Evolutionary conservation across 2,888 invertebrate genomes (phyloP), one percentile per base, ranked within the genome.

Genomic region (Gerris lacustris): DNA sequence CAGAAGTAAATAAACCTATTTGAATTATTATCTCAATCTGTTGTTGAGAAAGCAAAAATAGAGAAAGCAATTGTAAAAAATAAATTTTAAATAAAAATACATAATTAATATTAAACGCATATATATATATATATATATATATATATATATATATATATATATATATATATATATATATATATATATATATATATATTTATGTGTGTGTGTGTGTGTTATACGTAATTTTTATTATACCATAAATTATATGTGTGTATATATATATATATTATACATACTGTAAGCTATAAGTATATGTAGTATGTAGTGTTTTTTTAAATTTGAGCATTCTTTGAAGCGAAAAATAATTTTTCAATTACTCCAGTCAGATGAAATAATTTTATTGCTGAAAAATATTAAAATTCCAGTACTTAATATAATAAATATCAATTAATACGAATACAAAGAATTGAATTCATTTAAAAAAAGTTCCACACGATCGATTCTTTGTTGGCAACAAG

Each of bases 131-230:
- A 47, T 47, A 47, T 47, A 47, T 47, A 47, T 47, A 47, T 47
- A 47, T 47, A 47, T 47, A 47, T 47, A 47, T 47, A 47, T 47
- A 47, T 47, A 47, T 47, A 47, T 47, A 47, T 47, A 47, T 47
- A 47, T 47, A 47, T 47, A 47, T 47, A 47, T 47, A 47, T 7
- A 47, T 47, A 47, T 47, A 47, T 47, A 47, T 47, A 47, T 47
- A 47, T 47, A 47, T 47, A 47, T 47, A 47, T 47, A 47, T 7
- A 7, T 7, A 47, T 47, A 47, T 47, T 7, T 47, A 47, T 47
- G 11, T 47, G 11, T 7, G 6, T 7, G 11, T 47, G 11, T 47
- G 11, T 47, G 11, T 47, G 6, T 7, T 47, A 47, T 47, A 47
- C 11, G 11, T 47, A 47, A 47, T 47, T 7, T 47, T 7, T 47